Evolutionary conservation across 2,113 vertebrate species (phyloP), one percentile per base, ranked within the genome.

Genomic region (Scortum barcoo): DNA sequence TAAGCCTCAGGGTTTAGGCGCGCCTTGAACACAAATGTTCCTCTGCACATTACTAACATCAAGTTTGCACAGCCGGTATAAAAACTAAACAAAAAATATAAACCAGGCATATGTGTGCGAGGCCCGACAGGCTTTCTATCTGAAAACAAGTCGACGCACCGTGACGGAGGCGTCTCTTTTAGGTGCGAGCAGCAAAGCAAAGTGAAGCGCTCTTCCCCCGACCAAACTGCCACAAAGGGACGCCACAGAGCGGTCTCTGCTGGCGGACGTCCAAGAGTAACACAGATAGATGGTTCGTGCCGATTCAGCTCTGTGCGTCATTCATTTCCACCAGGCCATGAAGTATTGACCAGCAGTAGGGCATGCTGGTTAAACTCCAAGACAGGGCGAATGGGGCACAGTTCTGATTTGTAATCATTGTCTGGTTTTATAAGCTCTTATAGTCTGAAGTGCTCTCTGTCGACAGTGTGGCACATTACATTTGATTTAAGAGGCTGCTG

Each of bases 251-350:
- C 63, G 2, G 9, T 10, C 65, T 48, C 36, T 8, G 3, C 62
- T 75, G 86, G 83, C 83, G 26, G 65, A 13, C 0, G 3, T 33
- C 83, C 78, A 86, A 84, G 16, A 83, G 75, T 12, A 86, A 78
- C 82, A 80, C 53, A 78, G 75, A 38, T 40, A 46, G 7, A 72
- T 77, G 33, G 3, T 61, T 75, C 30, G 36, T 48, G 65, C 30
- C 3, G 7, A 57, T 33, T 68, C 48, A 76, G 58, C 65, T 24
- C 48, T 12, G 30, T 42, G 54, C 83, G 62, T 70, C 80, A 83
- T 65, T 87, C 28, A 77, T 76, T 67, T 72, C 17, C 33, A 73
- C 30, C 69, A 36, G 46, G 40, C 50, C 61, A 16, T 63, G 53
- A 84, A 62, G 78, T 17, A 54, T 11, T 78, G 42, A 40, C 65